These are phyloP conservation scores for Metacarcinus magister DNA, from an alignment of 2,888 invertebrate genomes.

Conservation along the genomic window DNA sequence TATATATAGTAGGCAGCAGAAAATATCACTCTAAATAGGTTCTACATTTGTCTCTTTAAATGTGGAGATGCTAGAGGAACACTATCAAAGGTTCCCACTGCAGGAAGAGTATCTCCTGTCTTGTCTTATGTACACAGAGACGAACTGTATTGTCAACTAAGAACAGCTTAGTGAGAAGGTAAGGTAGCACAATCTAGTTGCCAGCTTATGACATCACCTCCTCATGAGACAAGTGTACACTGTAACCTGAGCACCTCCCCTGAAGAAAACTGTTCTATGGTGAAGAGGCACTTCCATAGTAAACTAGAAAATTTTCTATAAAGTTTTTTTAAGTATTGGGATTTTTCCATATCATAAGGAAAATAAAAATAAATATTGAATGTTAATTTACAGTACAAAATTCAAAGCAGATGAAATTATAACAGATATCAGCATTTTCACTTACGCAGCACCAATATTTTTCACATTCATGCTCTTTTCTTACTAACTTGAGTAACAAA, in stretches of 20 bases:
- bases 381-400: conserved; percentile 63
- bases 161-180: background rate
- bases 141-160: background rate
- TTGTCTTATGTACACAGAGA: background rate
- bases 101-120: background rate
- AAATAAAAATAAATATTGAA: conserved; percentile 56
- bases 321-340: conserved; percentile 62
- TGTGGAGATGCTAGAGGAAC: background rate
- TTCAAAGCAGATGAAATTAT: background rate
- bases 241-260: conserved; percentile 53
- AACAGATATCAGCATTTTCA: conserved; percentile 38
- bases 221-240: background rate
- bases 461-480: conserved; percentile 77
- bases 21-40: background rate
- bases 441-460: conserved; percentile 73
- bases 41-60: background rate
- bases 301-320: conserved; percentile 72
- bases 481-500: conserved; percentile 72
- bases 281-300: conserved; percentile 79
- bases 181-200: conserved; percentile 38
- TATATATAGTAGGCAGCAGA: background rate
- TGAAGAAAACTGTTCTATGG: conserved; percentile 67
- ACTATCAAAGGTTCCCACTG: background rate
- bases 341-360: conserved; percentile 57
- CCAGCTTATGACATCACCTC: background rate